Base-by-base conservation (phyloP, 2,888 invertebrate species). In the Griposia aprilina region DNA sequence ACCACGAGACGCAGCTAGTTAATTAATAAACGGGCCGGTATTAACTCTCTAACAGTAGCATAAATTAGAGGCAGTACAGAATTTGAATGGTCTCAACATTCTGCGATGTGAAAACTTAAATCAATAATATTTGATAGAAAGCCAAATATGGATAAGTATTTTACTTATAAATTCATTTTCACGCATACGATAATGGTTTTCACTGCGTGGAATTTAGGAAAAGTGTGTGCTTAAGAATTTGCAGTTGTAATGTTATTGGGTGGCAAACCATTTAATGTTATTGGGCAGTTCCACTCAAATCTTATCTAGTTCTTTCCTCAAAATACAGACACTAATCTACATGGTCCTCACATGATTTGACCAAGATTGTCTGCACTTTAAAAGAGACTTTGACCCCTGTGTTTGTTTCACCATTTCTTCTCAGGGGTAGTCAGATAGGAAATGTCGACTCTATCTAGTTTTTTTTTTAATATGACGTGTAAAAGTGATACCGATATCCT, bases 81-180 rank as follows among this genome's bases (percentile, higher is more conserved):
- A 88, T 87, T 85, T 81, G 41, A 70, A 84, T 89, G 81, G 83
- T 76, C 76, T 62, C n/a, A 69, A 80, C 73, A 76, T 80, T 81
- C 70, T 76, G 68, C 48, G 57, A 72, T 52, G 78, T 75, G 62
- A 81, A 79, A 78, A 68, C 67, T 36, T 76, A 71, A 76, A 79
- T 79, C 68, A 76, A 74, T 60, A 72, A 67, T 59, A 57, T 66
- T 52, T 73, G 30, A 67, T 81, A 82, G 81, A 82, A 88, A 86
- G 84, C 70, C 26, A 50, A 45, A 45, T 71, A 15, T 26, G 69
- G 48, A 41, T 48, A 57, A 65, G 30, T 23, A 36, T 52, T 81
- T 59, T 11, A 63, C 15, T 76, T 55, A 70, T 71, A 26, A 69
- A 78, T 75, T 71, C 10, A 60, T 62, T 81, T 81, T 73, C 41